Base-by-base conservation (phyloP, 92 coral and sea anemone species). In the Palythoa heliodiscus region DNA sequence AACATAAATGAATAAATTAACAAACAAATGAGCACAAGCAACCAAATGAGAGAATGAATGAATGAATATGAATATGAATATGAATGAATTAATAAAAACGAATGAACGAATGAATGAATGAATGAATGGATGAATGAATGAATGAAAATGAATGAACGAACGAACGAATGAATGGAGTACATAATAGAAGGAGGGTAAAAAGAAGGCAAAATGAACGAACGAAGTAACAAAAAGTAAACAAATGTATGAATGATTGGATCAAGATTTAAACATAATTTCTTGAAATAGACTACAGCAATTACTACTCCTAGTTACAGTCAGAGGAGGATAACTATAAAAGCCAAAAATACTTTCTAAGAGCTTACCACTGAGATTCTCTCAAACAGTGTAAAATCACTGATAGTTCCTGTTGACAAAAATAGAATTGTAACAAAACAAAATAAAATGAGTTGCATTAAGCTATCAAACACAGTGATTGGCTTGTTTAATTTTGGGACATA, bases 291-390 rank as follows among this genome's bases (percentile, higher is more conserved):
- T 43, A 43, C 8, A 5, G 3, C 48, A 43, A 43, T 7, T 43
- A 43, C 3, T 43, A 43, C 48, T 43, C 8, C 48, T 43, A 29
- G 35, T 29, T 43, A 43, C 48, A 4, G 48, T 43, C 5, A 55
- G 19, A 55, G 19, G 19, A 11, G 16, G 61, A 63, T 17, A 63
- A 63, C 25, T n/a, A 11, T 23, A 52, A 53, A 76, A 11, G 66
- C 23, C 10, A 24, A 6, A 47, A 66, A 43, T 7, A 79, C 14
- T 9, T 22, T 12, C 0, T 61, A 14, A 38, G 64, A 22, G 43
- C 84, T 64, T 84, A 95, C 98, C 88, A 95, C 92, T 47, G 98
- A 95, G 73, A 95, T 95, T 86, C 98, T 91, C 86, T 95, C 98
- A 92, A 95, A 95, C 61, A 95, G 86, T 69, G 96, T 91, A 57